Base-by-base conservation (phyloP, 2,113 vertebrate species). In the Tapirus terrestris region DNA sequence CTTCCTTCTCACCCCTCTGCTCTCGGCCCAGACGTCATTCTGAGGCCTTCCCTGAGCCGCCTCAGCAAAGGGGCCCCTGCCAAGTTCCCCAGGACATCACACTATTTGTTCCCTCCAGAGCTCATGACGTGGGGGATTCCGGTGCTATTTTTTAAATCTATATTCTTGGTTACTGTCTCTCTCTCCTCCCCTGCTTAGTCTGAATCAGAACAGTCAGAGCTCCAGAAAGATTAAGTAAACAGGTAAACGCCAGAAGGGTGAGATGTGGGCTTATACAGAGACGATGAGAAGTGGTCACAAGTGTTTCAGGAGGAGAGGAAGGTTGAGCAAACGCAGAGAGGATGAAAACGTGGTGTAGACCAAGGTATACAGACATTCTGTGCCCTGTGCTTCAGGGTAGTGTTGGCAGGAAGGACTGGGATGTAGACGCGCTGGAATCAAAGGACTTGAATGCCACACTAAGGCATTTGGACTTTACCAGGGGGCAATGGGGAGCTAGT, bases 311-410 rank as follows among this genome's bases (percentile, higher is more conserved):
- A 45, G 61, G 18, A 60, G 8, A 33, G 63, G 13, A 45, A 0
- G 0, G 27, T 1, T 1, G 36, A 73, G 11, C 53, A 5, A n/a
- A n/a, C 63, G 18, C 25, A 33, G 0, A 0, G 5, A 17, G 27
- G 27, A 1, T 9, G 17, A 21, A n/a, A 5, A 14, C 1, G 2
- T 0, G 0, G 39, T 3, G 5, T 1, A 8, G 0, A 3, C 43
- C 25, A 29, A 18, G 43, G 16, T 2, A 1, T 6, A 0, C 0
- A 4, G 60, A 10, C 33, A 0, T 4, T 48, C 68, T 27, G 29
- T 6, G 14, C 39, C 27, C 1, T 3, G 20, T 39, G 51, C 31
- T 17, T 3, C 77, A 7, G 13, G 80, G 17, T 9, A 1, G 14
- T 0, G 10, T 33, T 20, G 84, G 56, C 65, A 21, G 17, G 12